Evolutionary conservation across 2,113 vertebrate genomes (phyloP).

Genomic region (human): GRCh38 chr9:77123501-77124000

Average conservation of each 20-base stretch:
- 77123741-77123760: not conserved
- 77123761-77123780: not conserved
- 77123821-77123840: not conserved
- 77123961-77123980: not conserved
- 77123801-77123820: not conserved
- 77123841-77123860: not conserved
- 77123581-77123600: not conserved
- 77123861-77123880: not conserved
- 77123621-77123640: not conserved
- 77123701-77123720: not conserved
- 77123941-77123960: not conserved
- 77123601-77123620: not conserved
- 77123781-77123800: not conserved
- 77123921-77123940: not conserved
- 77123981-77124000: not conserved
- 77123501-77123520: constrained; percentile 12
- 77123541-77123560: rapidly evolving
- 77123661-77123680: not conserved
- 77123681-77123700: not conserved
- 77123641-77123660: not conserved
- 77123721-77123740: not conserved
- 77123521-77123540: not conserved
- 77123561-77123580: not conserved
- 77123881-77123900: not conserved
- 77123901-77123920: not conserved